phyloP scores from a whole-genome alignment of 2,888 invertebrate species.

The Digitonthophagus gazella region DNA sequence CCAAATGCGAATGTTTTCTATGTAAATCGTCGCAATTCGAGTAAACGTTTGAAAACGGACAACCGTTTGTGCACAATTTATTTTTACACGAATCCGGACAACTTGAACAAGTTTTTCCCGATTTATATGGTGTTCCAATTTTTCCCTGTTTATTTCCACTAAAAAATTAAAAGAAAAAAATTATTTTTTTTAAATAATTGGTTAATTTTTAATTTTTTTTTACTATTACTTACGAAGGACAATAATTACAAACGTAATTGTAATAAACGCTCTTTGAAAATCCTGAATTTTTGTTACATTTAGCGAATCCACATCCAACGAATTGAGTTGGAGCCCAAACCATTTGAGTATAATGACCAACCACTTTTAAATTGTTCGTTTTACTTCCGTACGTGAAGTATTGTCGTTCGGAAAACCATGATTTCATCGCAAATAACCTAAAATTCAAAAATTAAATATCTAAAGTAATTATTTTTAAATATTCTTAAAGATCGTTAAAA shows the following conservation, averaged over 20 bases:
- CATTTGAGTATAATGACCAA: constrained; percentile 82
- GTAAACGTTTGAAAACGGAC: constrained; percentile 67
- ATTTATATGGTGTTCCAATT: constrained; percentile 66
- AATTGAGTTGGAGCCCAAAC: constrained; percentile 78
- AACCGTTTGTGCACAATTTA: constrained; percentile 72
- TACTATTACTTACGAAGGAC: constrained; percentile 67
- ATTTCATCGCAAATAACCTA: constrained; percentile 77
- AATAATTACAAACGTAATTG: constrained; percentile 83
- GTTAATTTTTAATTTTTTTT: neutral
- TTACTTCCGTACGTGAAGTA: constrained; percentile 70
- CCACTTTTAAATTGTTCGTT: constrained; percentile 58
- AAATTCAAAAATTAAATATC: no score
- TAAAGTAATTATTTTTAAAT: no score
- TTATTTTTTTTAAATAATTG: neutral
- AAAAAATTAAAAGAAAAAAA: constrained; percentile 41
- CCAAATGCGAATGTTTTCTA: constrained; percentile 59
- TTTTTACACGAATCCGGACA: constrained; percentile 65
- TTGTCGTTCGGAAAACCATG: constrained; percentile 74
- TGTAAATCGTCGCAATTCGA: constrained; percentile 69
- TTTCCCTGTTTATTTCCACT: constrained; percentile 68
- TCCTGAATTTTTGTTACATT: constrained; percentile 60
- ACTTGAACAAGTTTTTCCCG: constrained; percentile 63
- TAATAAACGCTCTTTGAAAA: constrained; percentile 64
- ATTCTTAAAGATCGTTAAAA: no score
- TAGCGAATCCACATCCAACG: constrained; percentile 73